These are phyloP conservation scores for Leptogaster cylindrica DNA, from an alignment of 2,888 invertebrate genomes.

Conservation along the genomic window DNA sequence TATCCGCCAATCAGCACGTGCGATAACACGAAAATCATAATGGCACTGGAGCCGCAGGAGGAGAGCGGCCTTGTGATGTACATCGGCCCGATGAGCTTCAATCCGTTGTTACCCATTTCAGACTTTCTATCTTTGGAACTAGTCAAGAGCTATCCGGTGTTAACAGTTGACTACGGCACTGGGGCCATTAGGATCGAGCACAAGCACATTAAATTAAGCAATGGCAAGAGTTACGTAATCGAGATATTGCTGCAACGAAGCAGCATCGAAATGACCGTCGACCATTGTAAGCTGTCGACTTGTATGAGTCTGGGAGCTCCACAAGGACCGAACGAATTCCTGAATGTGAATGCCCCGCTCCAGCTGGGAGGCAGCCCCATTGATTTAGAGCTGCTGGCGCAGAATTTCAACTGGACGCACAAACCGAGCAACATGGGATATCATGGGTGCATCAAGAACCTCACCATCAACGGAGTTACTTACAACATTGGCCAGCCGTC, in stretches of 20 bases:
- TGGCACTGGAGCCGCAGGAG: constrained; percentile 79
- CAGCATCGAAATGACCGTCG: constrained; percentile 78
- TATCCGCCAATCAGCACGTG: constrained; percentile 88
- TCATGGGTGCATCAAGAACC: constrained; percentile 88
- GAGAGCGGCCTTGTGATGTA: constrained; percentile 88
- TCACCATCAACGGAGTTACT: constrained; percentile 84
- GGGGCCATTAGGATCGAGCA: constrained; percentile 77
- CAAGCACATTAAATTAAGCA: constrained; percentile 74
- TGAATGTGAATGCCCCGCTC: constrained; percentile 85
- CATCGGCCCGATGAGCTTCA: constrained; percentile 78
- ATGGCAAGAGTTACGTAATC: constrained; percentile 86
- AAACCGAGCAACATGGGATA: constrained; percentile 76
- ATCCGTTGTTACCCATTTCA: constrained; percentile 69
- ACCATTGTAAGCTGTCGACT: constrained; percentile 73
- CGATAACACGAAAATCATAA: constrained; percentile 78
- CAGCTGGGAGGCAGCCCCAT: constrained; percentile 82
- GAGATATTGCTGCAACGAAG: constrained; percentile 74
- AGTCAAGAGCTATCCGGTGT: constrained; percentile 78
- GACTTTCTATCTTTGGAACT: constrained; percentile 93
- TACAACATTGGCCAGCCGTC: constrained; percentile 89
- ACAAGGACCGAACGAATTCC: constrained; percentile 73
- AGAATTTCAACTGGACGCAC: constrained; percentile 72
- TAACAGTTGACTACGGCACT: constrained; percentile 87
- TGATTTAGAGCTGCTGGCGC: constrained; percentile 69
- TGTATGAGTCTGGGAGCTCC: constrained; percentile 76